Evolutionary conservation across 2,888 invertebrate genomes (phyloP), one percentile per base, ranked within the genome.

Genomic region (Andrena fulva): DNA sequence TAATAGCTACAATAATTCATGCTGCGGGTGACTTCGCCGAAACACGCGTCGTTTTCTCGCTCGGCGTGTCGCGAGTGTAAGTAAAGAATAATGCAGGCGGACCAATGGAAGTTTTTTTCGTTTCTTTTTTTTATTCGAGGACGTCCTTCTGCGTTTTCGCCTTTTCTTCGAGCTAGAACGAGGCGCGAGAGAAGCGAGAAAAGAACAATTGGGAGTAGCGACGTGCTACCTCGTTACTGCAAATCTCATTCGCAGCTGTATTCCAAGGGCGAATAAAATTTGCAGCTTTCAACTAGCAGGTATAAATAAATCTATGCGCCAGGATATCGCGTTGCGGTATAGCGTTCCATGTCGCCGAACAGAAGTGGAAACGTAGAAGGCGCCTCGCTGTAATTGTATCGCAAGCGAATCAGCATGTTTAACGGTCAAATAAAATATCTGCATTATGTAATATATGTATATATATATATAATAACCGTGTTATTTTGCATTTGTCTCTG

Each of bases 361-460:
- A 64, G 73, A 82, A 63, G 60, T 72, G 78, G 63, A 74, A 74
- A 74, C 60, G 31, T 29, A 70, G 63, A 69, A 79, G 72, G 71
- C 67, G 69, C 52, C 42, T 42, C 59, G 73, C 70, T 42, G 56
- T 27, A 56, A 56, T 70, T 48, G 20, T 60, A 56, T 79, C 67
- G 68, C 60, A 73, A 80, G 76, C 77, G 71, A 16, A 42, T 52
- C 48, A 81, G 70, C 72, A 62, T 73, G 56, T 27, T 63, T 66
- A 82, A 87, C 87, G 87, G 77, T 84, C 67, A 63, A 81, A 87
- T 86, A 75, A 91, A 91, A 92, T 91, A 90, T 92, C 86, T 89
- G 88, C 88, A 90, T 90, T 86, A 83, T 89, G 89, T 62, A n/a
- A 63, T 63, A 56, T 33, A 63, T 33, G 7, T 42, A 54, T 35